Evolutionary conservation across 2,797 vertebrate genomes (phyloP).

Genomic region (Ispidina picta): DNA sequence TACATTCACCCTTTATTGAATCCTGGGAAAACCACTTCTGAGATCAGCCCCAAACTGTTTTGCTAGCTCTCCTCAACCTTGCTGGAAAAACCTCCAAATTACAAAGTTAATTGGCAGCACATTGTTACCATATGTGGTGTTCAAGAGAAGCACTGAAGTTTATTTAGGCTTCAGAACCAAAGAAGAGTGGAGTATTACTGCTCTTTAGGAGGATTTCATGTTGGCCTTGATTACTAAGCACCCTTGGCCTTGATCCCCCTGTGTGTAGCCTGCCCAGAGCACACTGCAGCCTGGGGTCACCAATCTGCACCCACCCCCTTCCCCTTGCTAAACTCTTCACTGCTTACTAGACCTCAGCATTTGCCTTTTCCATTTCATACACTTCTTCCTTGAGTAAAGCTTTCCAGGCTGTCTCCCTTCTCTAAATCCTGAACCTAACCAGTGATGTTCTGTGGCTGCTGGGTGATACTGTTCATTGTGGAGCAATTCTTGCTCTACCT

Average conservation of each 20-base stretch:
- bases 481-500: background rate
- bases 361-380: background rate
- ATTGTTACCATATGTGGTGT: slow-evolving; percentile 73
- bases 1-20: slow-evolving; percentile 66
- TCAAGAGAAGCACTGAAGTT: slow-evolving; percentile 48
- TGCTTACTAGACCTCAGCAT: background rate
- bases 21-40: slow-evolving; percentile 50
- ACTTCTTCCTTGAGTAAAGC: background rate
- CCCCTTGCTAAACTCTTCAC: background rate
- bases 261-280: background rate
- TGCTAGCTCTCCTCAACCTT: slow-evolving; percentile 57
- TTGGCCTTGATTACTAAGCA: slow-evolving; percentile 35
- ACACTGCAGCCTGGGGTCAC: background rate
- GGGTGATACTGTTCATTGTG: background rate
- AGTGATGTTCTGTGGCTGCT: background rate
- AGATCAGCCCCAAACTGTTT: slow-evolving; percentile 66
- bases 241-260: slow-evolving; percentile 15
- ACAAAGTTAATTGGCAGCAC: slow-evolving; percentile 71
- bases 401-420: background rate
- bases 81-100: slow-evolving; percentile 64
- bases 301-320: background rate
- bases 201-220: slow-evolving; percentile 42
- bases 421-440: background rate
- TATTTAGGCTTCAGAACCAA: slow-evolving; percentile 61
- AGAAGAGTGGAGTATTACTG: slow-evolving; percentile 57